phyloP scores from a whole-genome alignment of 2,113 vertebrate genomes.

The Marmota monax region DNA sequence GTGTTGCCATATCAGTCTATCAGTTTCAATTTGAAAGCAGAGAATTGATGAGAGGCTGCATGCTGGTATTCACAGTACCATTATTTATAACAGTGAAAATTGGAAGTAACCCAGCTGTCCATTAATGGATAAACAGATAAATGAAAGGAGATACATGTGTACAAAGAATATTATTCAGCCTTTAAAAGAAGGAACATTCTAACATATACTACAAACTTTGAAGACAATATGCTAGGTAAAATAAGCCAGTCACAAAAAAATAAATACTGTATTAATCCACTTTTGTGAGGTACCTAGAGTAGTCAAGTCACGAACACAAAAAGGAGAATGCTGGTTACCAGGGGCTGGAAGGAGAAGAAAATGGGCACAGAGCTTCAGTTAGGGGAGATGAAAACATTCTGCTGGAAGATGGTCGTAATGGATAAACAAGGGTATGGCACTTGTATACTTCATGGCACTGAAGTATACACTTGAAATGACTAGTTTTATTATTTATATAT shows the following conservation, averaged over 20 bases:
- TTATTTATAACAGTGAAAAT: not conserved
- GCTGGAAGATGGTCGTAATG: not conserved
- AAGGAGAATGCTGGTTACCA: not conserved
- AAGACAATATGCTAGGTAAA: conserved; percentile 33
- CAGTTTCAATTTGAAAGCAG: not conserved
- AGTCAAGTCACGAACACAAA: not conserved
- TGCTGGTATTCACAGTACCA: not conserved
- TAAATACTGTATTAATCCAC: conserved; percentile 3
- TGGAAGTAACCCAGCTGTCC: not conserved
- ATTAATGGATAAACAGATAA: not conserved
- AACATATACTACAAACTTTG: not conserved
- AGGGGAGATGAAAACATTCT: not conserved
- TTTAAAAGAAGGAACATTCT: not conserved
- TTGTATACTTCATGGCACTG: not conserved
- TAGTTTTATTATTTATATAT: not conserved
- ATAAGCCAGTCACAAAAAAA: not conserved
- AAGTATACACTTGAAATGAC: not conserved
- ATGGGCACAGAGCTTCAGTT: not conserved
- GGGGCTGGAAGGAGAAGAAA: not conserved
- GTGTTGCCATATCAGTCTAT: not conserved
- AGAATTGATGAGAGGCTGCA: not conserved
- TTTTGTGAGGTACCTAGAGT: not conserved
- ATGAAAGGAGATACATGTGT: not conserved
- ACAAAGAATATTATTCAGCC: not conserved
- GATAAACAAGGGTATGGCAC: not conserved